Base-by-base conservation (phyloP, 2,888 invertebrate species). In the Drosophila rellima region DNA sequence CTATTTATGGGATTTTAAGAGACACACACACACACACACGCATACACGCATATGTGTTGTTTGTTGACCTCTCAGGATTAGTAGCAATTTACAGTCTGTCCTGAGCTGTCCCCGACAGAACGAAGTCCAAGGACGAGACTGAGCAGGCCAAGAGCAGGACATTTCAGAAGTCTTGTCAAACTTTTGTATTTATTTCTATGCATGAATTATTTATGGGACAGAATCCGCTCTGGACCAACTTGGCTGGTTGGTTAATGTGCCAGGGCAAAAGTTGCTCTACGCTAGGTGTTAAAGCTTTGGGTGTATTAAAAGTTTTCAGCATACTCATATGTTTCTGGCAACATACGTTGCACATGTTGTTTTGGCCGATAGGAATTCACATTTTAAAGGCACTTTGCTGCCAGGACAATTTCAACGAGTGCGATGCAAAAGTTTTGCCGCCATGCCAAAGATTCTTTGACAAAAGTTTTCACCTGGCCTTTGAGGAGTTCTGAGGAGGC, bases 141-240 rank as follows among this genome's bases (percentile, higher is more conserved):
- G 40, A 11, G n/a, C n/a, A n/a, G n/a, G n/a, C 10, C 26, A 15
- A 10, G 8, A 10, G 45, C 44, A 23, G 13, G 13, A 3, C 50
- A 56, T 68, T 62, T 63, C 40, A 37, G 18, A 66, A 70, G 75
- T 64, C 70, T 40, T 70, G 73, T 60, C 78, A 84, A 87, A 87
- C 71, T 84, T 80, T 69, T 23, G 66, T 70, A 80, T 84, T 87
- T 84, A 84, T 84, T 75, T 80, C 75, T 70, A 80, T 67, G 88
- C 88, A 75, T 84, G 88, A 84, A 87, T 84, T 80, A 84, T 87
- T 82, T 85, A 84, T 80, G 78, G 62, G 39, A 71, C 80, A 70
- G 78, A 73, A 74, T 66, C 68, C 45, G 65, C 55, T 44, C 68
- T 59, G 61, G 51, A 66, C 65, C n/a, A 56, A 73, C 61, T 74